Percentiles rank a stretch among this genome's conserved stretches.
Evolutionary conservation across 92 coral and sea anemone genomes (phyloP).

Genomic region (Siderastrea radians): DNA sequence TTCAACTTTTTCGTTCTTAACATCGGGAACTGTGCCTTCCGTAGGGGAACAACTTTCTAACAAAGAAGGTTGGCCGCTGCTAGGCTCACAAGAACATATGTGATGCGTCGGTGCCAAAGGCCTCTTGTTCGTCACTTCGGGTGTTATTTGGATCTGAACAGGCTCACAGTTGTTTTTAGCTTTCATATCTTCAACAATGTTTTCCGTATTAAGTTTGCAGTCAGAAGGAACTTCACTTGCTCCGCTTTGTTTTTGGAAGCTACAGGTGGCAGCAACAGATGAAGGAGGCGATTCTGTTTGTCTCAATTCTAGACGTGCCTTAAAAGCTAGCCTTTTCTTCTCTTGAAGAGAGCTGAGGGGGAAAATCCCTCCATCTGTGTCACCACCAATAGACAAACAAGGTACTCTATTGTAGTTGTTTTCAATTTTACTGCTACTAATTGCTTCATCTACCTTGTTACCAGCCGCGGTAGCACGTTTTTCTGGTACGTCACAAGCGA

Average conservation of each 20-base stretch:
- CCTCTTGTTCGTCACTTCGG: neutral
- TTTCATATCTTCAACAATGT: neutral
- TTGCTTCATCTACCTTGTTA: neutral
- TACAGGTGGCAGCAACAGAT: too few relatives aligned
- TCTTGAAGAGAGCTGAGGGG: neutral
- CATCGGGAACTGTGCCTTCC: neutral
- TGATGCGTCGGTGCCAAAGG: neutral
- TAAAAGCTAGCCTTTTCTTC: too few relatives aligned
- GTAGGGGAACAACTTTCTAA: neutral
- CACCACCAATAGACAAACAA: neutral
- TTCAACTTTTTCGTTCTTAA: neutral
- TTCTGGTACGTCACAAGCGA: neutral
- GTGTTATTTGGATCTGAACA: slow-evolving; percentile 7
- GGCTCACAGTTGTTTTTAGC: neutral
- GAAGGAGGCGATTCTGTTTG: too few relatives aligned
- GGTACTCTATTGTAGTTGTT: neutral
- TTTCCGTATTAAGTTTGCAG: neutral
- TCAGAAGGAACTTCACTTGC: neutral
- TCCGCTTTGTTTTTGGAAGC: too few relatives aligned
- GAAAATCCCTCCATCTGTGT: neutral
- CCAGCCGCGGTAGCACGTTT: neutral
- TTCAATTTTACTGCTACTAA: neutral
- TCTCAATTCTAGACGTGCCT: too few relatives aligned
- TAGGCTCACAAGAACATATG: too few relatives aligned
- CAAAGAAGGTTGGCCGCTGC: neutral